Evolutionary conservation across 1,140 invertebrate genomes (phyloP).

Genomic region (Rhagoletis zephyria): DNA sequence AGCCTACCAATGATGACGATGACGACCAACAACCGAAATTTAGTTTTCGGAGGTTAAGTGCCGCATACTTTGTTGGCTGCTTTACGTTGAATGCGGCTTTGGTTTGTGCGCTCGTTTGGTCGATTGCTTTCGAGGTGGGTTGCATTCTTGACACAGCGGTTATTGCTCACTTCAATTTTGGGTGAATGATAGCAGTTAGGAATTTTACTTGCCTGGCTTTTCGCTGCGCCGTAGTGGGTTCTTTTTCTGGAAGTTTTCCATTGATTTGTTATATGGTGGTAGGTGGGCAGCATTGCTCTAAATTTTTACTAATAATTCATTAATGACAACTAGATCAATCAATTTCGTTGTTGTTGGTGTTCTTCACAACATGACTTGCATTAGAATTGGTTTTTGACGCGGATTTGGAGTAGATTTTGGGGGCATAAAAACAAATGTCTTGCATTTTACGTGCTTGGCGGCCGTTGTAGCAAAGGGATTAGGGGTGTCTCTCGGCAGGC

Average conservation of each 20-base stretch:
- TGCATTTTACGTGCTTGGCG: too few species aligned
- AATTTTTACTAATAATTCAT: slow-evolving; percentile 33
- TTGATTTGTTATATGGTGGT: neutral
- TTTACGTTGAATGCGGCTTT: neutral
- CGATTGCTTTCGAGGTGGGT: neutral
- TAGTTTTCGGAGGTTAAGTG: slow-evolving; percentile 32
- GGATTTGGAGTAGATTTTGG: too few species aligned
- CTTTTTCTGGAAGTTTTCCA: neutral
- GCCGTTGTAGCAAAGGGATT: too few species aligned
- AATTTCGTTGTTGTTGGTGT: neutral
- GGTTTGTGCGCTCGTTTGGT: neutral
- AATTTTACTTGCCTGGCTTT: neutral
- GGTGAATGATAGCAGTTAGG: neutral
- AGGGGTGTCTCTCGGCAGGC: too few species aligned
- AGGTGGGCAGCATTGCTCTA: neutral
- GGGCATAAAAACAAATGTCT: too few species aligned
- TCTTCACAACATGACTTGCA: neutral
- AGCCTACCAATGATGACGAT: neutral
- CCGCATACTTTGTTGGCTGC: neutral
- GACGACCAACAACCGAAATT: slow-evolving; percentile 8
- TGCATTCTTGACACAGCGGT: neutral
- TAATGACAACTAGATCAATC: slow-evolving; percentile 37
- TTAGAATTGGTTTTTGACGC: neutral
- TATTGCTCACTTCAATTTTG: slow-evolving; percentile 38
- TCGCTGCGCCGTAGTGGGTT: neutral